These are phyloP conservation scores for Linnaemya vulpina DNA, from an alignment of 2,888 invertebrate genomes.

Conservation along the genomic window DNA sequence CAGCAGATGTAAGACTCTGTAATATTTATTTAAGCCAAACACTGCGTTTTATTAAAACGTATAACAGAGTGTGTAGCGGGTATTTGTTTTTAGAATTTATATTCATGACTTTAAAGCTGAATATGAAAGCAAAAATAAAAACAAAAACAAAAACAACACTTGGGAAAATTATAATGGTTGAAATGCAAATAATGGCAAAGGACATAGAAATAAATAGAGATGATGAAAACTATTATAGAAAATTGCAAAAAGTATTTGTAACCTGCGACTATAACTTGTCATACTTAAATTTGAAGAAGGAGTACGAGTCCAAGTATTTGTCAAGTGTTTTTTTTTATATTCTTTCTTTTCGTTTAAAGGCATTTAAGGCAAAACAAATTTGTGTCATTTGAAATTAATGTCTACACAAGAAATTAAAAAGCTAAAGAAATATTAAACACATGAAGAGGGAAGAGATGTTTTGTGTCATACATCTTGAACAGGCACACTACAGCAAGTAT, in stretches of 20 bases:
- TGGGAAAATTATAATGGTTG: slow-evolving; percentile 39
- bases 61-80: slow-evolving; percentile 5
- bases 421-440: neutral
- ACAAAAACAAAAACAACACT: slow-evolving; percentile 5
- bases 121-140: slow-evolving; percentile 19
- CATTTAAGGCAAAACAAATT: slow-evolving; percentile 61
- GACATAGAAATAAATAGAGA: slow-evolving; percentile 56
- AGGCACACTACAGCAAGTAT: neutral
- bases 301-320: slow-evolving; percentile 21
- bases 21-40: slow-evolving; percentile 70
- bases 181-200: slow-evolving; percentile 64
- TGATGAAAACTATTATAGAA: slow-evolving; percentile 45
- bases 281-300: slow-evolving; percentile 5
- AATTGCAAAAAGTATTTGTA: slow-evolving; percentile 39
- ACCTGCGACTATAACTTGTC: slow-evolving; percentile 14
- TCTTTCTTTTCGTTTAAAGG: too few relatives aligned
- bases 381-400: slow-evolving; percentile 68
- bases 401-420: slow-evolving; percentile 50
- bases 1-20: slow-evolving; percentile 78
- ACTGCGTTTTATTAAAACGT: slow-evolving; percentile 58
- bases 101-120: slow-evolving; percentile 66
- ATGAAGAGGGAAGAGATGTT: neutral
- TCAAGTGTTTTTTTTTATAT: slow-evolving; percentile 56
- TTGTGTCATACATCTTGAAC: neutral
- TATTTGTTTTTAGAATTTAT: slow-evolving; percentile 58